These are phyloP conservation scores for Cichladusa arquata DNA, from an alignment of 2,113 vertebrate genomes.

Conservation along the genomic window DNA sequence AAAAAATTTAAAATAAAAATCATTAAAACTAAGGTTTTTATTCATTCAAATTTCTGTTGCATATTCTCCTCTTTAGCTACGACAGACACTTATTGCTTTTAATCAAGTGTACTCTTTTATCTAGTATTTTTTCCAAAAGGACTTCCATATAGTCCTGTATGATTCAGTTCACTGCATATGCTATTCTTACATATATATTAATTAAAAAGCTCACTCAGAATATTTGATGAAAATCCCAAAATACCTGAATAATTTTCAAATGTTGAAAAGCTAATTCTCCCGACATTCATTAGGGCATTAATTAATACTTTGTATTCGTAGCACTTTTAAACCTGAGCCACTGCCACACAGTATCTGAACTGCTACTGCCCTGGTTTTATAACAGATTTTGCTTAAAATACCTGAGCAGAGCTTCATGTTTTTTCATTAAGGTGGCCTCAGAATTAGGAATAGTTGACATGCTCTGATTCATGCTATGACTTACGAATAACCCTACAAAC, in stretches of 20 bases:
- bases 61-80: conserved; percentile 6
- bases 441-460: neutral
- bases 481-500: neutral
- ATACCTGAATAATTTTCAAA: neutral
- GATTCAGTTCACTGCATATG: neutral
- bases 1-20: neutral
- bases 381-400: neutral
- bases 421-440: neutral
- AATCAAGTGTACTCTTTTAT: neutral
- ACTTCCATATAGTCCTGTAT: neutral
- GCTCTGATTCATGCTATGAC: neutral
- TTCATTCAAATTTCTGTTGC: conserved; percentile 29
- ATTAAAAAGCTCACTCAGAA: neutral
- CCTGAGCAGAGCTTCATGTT: neutral
- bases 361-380: neutral
- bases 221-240: neutral
- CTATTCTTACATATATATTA: neutral
- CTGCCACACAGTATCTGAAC: neutral
- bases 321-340: neutral
- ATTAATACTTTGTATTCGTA: fast-evolving
- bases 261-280: neutral
- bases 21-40: conserved; percentile 1
- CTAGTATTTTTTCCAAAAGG: neutral
- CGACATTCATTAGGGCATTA: neutral
- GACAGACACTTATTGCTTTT: neutral